Conservation (phyloP, 2,797 vertebrate species). For the Mormyrops attenuatus region DNA sequence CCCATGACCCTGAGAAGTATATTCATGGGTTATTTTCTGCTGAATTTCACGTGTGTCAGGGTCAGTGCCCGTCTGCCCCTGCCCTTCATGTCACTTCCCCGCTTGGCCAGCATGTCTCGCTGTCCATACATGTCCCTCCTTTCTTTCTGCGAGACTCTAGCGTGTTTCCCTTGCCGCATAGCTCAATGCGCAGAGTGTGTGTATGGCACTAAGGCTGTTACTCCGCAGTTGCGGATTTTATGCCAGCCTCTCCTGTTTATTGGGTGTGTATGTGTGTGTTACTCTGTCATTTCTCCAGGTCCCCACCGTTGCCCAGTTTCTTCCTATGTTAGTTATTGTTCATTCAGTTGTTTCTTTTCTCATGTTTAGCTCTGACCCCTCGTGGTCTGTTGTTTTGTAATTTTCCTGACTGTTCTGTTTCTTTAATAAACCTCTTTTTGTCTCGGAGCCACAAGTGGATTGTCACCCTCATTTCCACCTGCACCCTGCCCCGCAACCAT, state of each 20-base stretch:
- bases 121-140: background rate
- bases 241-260: background rate
- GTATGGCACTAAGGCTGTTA: background rate
- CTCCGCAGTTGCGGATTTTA: background rate
- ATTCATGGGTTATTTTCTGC: conserved; percentile 5
- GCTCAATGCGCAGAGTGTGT: background rate
- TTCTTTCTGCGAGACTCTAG: background rate
- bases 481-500: background rate
- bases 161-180: background rate
- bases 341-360: background rate
- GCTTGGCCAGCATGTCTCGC: background rate
- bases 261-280: background rate
- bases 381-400: background rate
- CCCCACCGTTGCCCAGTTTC: background rate
- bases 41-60: background rate
- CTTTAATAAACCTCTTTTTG: background rate
- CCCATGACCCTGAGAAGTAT: conserved; percentile 1
- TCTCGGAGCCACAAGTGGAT: background rate
- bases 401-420: background rate
- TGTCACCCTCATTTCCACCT: background rate
- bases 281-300: background rate
- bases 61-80: background rate
- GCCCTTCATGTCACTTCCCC: background rate
- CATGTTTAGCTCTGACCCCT: background rate
- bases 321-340: background rate